Percentiles rank a stretch among this genome's conserved stretches.
These are phyloP conservation scores for Drosophila subpulchrella DNA, from an alignment of 1,140 invertebrate species.

Conservation along the genomic window DNA sequence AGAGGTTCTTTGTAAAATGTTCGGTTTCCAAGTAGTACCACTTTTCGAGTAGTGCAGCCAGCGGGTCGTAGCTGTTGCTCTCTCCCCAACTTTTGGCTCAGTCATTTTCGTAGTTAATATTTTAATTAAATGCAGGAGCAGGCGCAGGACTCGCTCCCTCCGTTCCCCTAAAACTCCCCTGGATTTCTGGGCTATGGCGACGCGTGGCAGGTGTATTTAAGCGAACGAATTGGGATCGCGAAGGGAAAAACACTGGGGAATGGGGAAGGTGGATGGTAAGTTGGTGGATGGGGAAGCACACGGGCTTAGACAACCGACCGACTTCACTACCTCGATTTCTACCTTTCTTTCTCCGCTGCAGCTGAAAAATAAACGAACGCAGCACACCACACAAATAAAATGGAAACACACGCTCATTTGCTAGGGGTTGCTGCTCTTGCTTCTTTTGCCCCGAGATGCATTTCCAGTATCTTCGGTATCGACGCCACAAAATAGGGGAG, in stretches of 20 bases:
- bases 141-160: constrained; percentile 52
- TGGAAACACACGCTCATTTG: constrained; percentile 42
- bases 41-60: constrained; percentile 12
- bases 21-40: neutral
- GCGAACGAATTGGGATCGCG: constrained; percentile 42
- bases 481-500: constrained; percentile 46
- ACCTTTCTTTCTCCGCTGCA: constrained; percentile 40
- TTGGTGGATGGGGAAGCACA: constrained; percentile 31
- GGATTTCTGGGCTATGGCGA: constrained; percentile 39
- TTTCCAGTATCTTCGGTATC: constrained; percentile 5
- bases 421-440: constrained; percentile 64
- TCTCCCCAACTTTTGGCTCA: constrained; percentile 17
- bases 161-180: neutral
- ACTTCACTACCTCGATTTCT: constrained; percentile 12
- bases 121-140: constrained; percentile 83
- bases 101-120: constrained; percentile 82
- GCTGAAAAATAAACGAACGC: constrained; percentile 69
- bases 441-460: constrained; percentile 20
- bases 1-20: neutral
- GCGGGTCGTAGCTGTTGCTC: constrained; percentile 31
- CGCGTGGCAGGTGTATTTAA: constrained; percentile 83
- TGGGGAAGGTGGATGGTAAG: constrained; percentile 1
- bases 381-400: constrained; percentile 24
- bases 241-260: constrained; percentile 18
- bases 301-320: constrained; percentile 64